phyloP scores from a whole-genome alignment of 1,140 invertebrate species.

The Bombus waltoni region DNA sequence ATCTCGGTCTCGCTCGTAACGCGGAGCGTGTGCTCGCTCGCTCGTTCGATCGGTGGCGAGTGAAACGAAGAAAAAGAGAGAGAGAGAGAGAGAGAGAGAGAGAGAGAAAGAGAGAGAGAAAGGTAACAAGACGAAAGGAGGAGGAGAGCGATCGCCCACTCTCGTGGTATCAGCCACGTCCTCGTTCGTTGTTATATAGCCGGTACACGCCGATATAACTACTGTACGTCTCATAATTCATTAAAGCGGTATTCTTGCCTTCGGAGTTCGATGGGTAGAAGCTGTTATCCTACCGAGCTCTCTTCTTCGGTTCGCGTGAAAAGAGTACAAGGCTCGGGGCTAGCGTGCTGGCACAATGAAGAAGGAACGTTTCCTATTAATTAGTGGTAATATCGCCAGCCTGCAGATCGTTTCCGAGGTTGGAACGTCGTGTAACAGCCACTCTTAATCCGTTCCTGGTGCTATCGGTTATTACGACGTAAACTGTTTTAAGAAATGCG shows the following conservation, averaged over 20 bases:
- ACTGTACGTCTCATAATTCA: conserved; percentile 68
- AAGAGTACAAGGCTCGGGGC: neutral
- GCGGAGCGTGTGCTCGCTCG: conserved; percentile 24
- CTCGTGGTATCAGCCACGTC: conserved; percentile 56
- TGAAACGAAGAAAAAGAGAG: neutral
- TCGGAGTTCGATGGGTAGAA: conserved; percentile 17
- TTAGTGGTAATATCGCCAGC: conserved; percentile 22
- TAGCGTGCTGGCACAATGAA: neutral
- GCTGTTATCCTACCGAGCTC: conserved; percentile 29
- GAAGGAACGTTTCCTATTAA: conserved; percentile 27
- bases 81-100: neutral
- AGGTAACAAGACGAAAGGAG: no score
- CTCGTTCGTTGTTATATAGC: conserved; percentile 52
- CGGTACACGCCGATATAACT: conserved; percentile 62
- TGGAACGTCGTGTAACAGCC: conserved; percentile 33
- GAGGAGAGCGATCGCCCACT: conserved; percentile 39
- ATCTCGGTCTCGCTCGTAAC: conserved; percentile 69
- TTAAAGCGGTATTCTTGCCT: conserved; percentile 59
- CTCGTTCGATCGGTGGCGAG: neutral
- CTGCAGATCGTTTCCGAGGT: conserved; percentile 9
- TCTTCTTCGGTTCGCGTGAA: conserved; percentile 26
- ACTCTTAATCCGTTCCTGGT: conserved; percentile 27
- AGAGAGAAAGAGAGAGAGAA: no score
- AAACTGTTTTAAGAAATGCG: neutral
- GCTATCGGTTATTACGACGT: conserved; percentile 1